Evolutionary conservation across 2,888 invertebrate species (phyloP), one percentile per base, ranked within the genome.

Genomic region (Tortrix viridana): DNA sequence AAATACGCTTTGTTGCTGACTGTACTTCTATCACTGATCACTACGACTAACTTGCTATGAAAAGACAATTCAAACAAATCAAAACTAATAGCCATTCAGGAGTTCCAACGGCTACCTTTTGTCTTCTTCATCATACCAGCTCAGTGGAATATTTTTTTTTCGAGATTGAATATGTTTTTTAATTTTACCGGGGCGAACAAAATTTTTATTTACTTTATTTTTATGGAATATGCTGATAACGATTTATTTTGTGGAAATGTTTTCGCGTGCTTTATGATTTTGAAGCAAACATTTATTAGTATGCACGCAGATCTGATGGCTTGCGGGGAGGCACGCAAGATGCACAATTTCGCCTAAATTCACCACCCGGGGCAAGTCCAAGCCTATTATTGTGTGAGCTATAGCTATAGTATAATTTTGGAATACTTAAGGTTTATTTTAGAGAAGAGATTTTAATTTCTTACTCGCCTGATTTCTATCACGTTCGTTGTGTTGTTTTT

Each of bases 361-460:
- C 80, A 76, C 83, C 74, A 75, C 90, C 86, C 73, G 77, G 76
- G 86, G 89, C 86, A 84, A 78, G 84, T 76, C 80, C 73, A 16
- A 14, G 41, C 78, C 80, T 85, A 85, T 88, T 88, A 88, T 84
- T 85, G 83, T 79, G 80, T 80, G 88, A 89, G 90, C 88, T 88
- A 89, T 89, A 89, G 90, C 88, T 88, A 89, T 89, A 87, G 84
- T 84, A 84, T 87, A 88, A 88, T 87, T 90, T 85, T 77, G 80
- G 84, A 86, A 88, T 88, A 83, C 85, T 82, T 80, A 82, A 75
- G 76, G 74, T 76, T 22, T 32, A 12, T 32, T 32, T 57, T 47
- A 16, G 23, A 53, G 7, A 14, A 22, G 19, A 26, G 48, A 9
- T 32, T 49, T 18, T 22, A 20, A 32, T 32, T 32, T 50, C 37